Percentiles rank a stretch among this genome's conserved stretches.
Conservation (phyloP, 1,140 invertebrate genomes). For the Battus philenor region DNA sequence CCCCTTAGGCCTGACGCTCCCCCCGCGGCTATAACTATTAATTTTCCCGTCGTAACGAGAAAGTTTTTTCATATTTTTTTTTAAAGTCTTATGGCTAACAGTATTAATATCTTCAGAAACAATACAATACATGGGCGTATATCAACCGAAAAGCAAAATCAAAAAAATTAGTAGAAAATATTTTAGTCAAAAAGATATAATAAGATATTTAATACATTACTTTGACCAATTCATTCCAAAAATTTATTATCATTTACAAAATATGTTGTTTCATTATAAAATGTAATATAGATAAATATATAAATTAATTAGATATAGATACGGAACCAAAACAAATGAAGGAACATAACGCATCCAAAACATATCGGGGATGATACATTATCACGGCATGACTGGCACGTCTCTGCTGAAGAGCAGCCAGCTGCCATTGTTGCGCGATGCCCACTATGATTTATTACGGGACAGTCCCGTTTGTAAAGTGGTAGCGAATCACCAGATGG, state of each 20-base stretch:
- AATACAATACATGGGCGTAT: neutral
- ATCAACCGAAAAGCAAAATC: no score
- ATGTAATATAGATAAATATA: neutral
- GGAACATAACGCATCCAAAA: neutral
- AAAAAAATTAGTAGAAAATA: no score
- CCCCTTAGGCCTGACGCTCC: no score
- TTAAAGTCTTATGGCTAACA: no score
- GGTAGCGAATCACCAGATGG: constrained; percentile 11
- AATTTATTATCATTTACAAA: neutral
- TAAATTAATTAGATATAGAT: neutral
- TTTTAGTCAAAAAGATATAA: no score
- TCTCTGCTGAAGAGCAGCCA: neutral
- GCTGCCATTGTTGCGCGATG: constrained; percentile 1
- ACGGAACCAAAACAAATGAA: constrained; percentile 4
- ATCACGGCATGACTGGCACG: constrained; percentile 3
- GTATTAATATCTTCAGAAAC: no score
- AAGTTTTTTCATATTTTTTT: no score
- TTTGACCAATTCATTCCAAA: neutral
- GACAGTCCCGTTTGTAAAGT: constrained; percentile 7
- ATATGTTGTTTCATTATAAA: neutral
- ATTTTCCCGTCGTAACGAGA: no score
- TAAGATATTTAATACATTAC: no score
- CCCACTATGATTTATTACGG: constrained; percentile 9
- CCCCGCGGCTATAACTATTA: no score
- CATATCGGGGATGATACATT: constrained; percentile 8